phyloP scores from a whole-genome alignment of 2,113 vertebrate genomes.

The Natator depressus region DNA sequence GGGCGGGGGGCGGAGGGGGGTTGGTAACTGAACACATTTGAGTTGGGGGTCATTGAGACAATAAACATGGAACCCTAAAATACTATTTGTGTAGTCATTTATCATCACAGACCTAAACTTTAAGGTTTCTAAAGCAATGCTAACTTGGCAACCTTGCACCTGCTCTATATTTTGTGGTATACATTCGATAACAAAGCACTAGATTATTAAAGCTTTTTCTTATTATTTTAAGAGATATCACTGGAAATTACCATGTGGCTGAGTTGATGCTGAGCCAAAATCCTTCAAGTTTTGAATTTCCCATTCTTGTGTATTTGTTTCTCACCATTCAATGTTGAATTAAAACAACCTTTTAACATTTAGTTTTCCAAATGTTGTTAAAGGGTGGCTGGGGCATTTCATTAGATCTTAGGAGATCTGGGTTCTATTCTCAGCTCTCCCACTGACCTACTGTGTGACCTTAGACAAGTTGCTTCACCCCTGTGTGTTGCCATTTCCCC shows the following conservation, averaged over 20 bases:
- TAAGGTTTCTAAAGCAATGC: background rate
- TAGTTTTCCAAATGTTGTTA: background rate
- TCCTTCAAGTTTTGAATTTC: no score
- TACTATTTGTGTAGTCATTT: background rate
- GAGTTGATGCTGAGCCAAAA: no score
- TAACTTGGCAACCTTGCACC: background rate
- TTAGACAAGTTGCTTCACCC: accelerated
- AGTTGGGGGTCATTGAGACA: background rate
- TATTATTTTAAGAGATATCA: no score
- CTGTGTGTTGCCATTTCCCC: background rate
- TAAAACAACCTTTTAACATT: background rate
- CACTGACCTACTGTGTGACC: background rate
- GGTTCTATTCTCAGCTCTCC: no score
- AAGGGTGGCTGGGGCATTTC: background rate
- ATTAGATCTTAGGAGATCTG: no score
- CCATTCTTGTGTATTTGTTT: no score
- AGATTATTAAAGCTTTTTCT: background rate
- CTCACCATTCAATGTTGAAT: no score
- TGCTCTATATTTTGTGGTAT: background rate
- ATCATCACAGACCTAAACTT: no score
- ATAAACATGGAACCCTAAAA: background rate
- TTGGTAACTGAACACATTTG: background rate
- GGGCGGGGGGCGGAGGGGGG: no score
- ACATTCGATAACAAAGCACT: background rate
- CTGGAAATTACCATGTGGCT: no score